Conservation (phyloP, 2,797 vertebrate species). For the Chelonia mydas region DNA sequence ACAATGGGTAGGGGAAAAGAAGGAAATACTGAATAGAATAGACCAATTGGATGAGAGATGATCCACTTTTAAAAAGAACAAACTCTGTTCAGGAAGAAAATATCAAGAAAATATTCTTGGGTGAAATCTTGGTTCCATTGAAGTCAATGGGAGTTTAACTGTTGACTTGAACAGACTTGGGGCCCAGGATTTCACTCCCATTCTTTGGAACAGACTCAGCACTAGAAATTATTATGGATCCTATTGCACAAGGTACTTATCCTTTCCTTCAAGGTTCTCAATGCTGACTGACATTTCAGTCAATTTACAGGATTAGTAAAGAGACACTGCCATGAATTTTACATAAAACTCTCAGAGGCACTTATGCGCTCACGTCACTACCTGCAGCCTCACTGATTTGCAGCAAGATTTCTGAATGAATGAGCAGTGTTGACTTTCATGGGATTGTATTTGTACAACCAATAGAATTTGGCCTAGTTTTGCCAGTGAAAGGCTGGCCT, state of each 20-base stretch:
- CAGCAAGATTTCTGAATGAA: not conserved
- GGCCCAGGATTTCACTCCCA: conserved; percentile 4
- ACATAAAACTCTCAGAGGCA: rapidly evolving
- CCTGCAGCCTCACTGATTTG: not conserved
- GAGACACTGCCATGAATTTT: not conserved
- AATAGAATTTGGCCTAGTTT: not conserved
- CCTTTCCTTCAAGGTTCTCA: conserved; percentile 28
- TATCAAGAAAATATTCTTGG: not conserved
- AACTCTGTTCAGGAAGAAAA: not conserved
- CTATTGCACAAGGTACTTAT: conserved; percentile 13
- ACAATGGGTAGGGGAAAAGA: not conserved
- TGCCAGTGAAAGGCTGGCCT: not conserved
- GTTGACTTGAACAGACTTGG: not conserved
- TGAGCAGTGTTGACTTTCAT: not conserved
- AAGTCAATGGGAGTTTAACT: not conserved
- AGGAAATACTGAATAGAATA: not conserved
- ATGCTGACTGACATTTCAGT: conserved; percentile 14
- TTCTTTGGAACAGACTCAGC: not conserved
- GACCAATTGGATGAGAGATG: not conserved
- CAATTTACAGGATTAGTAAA: not conserved
- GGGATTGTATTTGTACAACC: not conserved
- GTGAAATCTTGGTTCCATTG: not conserved
- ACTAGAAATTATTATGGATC: not conserved
- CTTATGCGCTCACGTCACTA: not conserved
- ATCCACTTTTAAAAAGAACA: not conserved